Conservation (phyloP, 2,888 invertebrate genomes). For the Lasius fuliginosus region DNA sequence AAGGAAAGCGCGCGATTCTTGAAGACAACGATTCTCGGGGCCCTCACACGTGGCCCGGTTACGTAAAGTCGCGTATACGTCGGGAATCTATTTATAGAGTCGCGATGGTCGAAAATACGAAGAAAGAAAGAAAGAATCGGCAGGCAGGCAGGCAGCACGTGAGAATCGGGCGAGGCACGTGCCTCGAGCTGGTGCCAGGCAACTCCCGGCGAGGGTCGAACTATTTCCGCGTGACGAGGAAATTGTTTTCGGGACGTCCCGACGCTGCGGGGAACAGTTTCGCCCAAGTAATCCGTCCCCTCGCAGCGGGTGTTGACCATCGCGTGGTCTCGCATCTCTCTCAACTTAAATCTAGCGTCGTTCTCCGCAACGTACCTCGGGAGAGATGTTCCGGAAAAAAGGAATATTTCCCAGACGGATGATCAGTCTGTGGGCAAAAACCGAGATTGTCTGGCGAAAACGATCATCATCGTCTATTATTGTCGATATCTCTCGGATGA, state of each 20-base stretch:
- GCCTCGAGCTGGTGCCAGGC: slow-evolving; percentile 76
- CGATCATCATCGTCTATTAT: slow-evolving; percentile 22
- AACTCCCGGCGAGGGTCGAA: slow-evolving; percentile 80
- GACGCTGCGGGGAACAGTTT: slow-evolving; percentile 81
- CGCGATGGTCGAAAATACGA: slow-evolving; percentile 72
- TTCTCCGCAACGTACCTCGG: background rate
- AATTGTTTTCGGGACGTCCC: slow-evolving; percentile 79
- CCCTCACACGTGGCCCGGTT: slow-evolving; percentile 60
- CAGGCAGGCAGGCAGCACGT: slow-evolving; percentile 60
- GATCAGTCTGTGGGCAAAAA: background rate
- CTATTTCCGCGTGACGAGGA: slow-evolving; percentile 84
- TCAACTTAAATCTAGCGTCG: slow-evolving; percentile 12
- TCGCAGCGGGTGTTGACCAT: slow-evolving; percentile 80
- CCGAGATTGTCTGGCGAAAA: background rate
- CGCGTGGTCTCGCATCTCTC: slow-evolving; percentile 70
- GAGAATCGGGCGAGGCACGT: slow-evolving; percentile 78
- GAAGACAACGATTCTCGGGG: slow-evolving; percentile 53
- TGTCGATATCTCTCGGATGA: background rate
- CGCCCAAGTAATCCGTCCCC: slow-evolving; percentile 68
- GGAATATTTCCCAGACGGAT: slow-evolving; percentile 2
- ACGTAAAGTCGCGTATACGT: slow-evolving; percentile 56
- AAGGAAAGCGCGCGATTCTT: background rate
- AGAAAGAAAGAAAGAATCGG: slow-evolving; percentile 43
- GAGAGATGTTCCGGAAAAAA: slow-evolving; percentile 10
- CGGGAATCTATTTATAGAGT: slow-evolving; percentile 72